Conservation (phyloP, 1,140 invertebrate species). For the Amyelois transitella region DNA sequence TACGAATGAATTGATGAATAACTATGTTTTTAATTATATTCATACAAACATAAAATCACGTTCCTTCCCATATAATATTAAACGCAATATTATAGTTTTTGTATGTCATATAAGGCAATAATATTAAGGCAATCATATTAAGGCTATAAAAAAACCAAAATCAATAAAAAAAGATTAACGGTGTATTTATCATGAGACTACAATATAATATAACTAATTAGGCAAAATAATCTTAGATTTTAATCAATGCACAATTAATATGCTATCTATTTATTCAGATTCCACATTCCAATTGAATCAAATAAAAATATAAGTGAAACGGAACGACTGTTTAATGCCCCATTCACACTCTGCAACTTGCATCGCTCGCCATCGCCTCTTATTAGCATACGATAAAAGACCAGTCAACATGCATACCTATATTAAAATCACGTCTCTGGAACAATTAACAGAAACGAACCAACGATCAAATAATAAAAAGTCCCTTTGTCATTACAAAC, state of each 20-base stretch:
- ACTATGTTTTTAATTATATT: no score
- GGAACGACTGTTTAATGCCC: conserved; percentile 35
- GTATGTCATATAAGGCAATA: no score
- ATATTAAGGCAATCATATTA: no score
- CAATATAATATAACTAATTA: not conserved
- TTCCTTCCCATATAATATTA: no score
- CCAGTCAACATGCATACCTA: conserved; percentile 63
- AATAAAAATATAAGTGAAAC: conserved; percentile 14
- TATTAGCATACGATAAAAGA: conserved; percentile 69
- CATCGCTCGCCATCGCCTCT: conserved; percentile 27
- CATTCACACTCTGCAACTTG: conserved; percentile 32
- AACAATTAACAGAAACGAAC: conserved; percentile 67
- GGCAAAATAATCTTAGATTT: not conserved
- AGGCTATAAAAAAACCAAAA: no score
- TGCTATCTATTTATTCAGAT: not conserved
- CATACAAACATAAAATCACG: no score
- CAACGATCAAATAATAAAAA: conserved; percentile 71
- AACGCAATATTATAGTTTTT: no score
- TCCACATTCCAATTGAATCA: not conserved
- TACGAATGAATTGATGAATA: no score
- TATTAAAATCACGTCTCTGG: conserved; percentile 69
- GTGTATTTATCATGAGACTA: not conserved
- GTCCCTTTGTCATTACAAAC: conserved; percentile 65
- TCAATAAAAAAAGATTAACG: no score
- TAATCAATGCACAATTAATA: no score